Base-by-base conservation (phyloP, 2,113 vertebrate species). In the Stigmatopora argus region DNA sequence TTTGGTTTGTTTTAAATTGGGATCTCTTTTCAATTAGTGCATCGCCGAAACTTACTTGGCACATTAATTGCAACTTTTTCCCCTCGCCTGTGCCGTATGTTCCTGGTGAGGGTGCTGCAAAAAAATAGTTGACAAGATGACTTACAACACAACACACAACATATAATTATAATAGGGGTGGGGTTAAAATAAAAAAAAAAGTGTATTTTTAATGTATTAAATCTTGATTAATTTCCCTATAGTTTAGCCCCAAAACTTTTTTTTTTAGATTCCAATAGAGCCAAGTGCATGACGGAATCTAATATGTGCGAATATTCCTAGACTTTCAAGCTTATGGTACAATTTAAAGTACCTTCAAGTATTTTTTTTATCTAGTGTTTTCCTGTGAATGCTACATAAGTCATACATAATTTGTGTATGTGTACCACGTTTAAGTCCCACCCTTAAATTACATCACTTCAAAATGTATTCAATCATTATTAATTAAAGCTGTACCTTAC, bases 51-150 rank as follows among this genome's bases (percentile, higher is more conserved):
- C 96, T 93, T 79, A 99, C 97, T 96, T 67, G 96, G 97, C 46
- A 98, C 95, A 26, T 99, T 99, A 85, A 99, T 97, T 26, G 79
- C 92, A n/a, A 99, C 93, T 79, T 99, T 99, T 70, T 98, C 97
- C 62, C 95, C 96, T 80, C 97, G 92, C 78, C 97, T 87, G 70
- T 97, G 95, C 51, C 95, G 92, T 83, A 96, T 98, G 73, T 99
- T 98, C 90, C 94, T 93, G 58, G 96, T 99, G 72, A 99, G 88
- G 4, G 93, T 96, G 82, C 97, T 99, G 70, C 51, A 90, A 90
- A 8, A 71, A 12, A 14, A 73, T 5, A 46, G 21, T 59, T 21
- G 61, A 13, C 60, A 10, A 1, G 11, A 58, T 3, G 4, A 23
- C 8, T 64, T 23, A 44, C n/a, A 18, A 56, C 1, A 34, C 13